phyloP scores from a whole-genome alignment of 1,140 invertebrate genomes.

The Phymorhynchus buccinoides region DNA sequence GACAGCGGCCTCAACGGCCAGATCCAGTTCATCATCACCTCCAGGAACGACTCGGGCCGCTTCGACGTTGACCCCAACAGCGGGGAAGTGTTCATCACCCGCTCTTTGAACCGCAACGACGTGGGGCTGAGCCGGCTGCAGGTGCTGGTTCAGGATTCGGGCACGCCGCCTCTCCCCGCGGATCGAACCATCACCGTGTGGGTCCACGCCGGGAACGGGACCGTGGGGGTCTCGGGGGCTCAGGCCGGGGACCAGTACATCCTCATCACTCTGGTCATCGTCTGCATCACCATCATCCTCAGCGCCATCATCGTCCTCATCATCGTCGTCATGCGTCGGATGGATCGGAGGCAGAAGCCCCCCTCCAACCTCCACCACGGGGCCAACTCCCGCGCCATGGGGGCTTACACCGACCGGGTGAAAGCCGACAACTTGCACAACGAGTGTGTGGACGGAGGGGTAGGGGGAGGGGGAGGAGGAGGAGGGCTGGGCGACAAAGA shows the following conservation, averaged over 20 bases:
- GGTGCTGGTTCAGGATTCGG: conserved; percentile 52
- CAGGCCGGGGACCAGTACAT: conserved; percentile 54
- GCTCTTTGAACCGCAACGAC: conserved; percentile 42
- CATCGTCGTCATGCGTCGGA: conserved; percentile 59
- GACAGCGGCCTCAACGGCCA: conserved; percentile 55
- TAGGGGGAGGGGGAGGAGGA: conserved; percentile 17
- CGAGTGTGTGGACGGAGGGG: conserved; percentile 29
- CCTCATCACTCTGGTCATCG: conserved; percentile 59
- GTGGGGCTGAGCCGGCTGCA: conserved; percentile 48
- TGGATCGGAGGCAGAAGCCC: conserved; percentile 45
- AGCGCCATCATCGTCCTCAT: conserved; percentile 61
- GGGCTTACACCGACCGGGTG: conserved; percentile 41
- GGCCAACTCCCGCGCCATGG: conserved; percentile 37
- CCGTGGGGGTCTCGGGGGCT: not conserved
- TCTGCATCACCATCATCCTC: conserved; percentile 62
- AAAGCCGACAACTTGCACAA: conserved; percentile 47
- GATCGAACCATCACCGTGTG: conserved; percentile 46
- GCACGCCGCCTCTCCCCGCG: conserved; percentile 43
- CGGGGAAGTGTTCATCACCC: conserved; percentile 51
- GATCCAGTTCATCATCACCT: conserved; percentile 50
- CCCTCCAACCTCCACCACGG: conserved; percentile 23
- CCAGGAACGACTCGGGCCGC: conserved; percentile 52
- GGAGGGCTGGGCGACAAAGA: conserved; percentile 12
- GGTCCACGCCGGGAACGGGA: conserved; percentile 46
- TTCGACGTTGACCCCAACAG: conserved; percentile 52